Base-by-base conservation (phyloP, 92 coral and sea anemone species). In the Siderastrea siderea region DNA sequence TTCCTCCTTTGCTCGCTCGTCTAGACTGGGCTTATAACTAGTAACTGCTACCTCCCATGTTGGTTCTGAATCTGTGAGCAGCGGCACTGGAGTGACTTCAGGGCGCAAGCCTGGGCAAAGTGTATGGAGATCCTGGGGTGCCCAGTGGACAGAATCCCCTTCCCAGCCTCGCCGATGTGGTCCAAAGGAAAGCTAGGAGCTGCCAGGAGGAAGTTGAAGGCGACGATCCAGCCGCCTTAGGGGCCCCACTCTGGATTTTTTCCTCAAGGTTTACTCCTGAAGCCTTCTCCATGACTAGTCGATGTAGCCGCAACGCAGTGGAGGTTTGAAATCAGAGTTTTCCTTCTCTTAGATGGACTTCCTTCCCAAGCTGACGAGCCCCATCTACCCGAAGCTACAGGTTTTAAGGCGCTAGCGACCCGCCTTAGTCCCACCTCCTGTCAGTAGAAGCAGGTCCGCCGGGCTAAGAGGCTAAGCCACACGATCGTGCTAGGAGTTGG, bases 311-410 rank as follows among this genome's bases (percentile, higher is more conserved):
- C 88, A 81, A 91, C 88, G 78, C 91, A 78, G 91, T 85, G 80
- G 86, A 60, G 90, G 91, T 90, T 90, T 90, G 77, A 62, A 85
- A 90, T 90, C 87, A 61, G 82, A 75, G 94, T 91, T 91, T 91
- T 81, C 87, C 91, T 79, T 86, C 78, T 74, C 84, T 50, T 91
- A 75, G 88, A 69, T 86, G 91, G 77, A 58, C 91, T 64, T 45
- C 87, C 85, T 13, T 86, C 84, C 94, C 50, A 47, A 88, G 87
- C 46, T 91, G 78, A 80, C 84, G 91, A 86, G 88, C 94, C 82
- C 80, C 81, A 86, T 68, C 81, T 87, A 38, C 91, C 94, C 88
- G 74, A 91, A 90, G 74, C 90, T 26, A 17, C 90, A 53, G 81
- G 93, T 90, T 90, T 90, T 79, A 68, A 85, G 93, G 90, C 82